phyloP scores from a whole-genome alignment of 2,113 vertebrate species.

The Leiothrix lutea region DNA sequence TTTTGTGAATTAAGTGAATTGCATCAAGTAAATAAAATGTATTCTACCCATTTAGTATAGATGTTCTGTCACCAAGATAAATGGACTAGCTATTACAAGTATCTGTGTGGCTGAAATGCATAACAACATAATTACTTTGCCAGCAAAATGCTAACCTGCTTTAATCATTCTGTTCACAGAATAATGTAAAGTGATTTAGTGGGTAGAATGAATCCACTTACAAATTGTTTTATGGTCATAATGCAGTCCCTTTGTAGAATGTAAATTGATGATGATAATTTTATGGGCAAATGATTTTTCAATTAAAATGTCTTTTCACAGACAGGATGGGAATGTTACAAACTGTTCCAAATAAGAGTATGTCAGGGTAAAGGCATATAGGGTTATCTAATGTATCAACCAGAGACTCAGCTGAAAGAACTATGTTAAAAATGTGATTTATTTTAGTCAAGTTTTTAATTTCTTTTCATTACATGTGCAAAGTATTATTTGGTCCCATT shows the following conservation, averaged over 20 bases:
- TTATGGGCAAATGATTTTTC: conserved; percentile 82
- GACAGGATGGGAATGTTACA: conserved; percentile 63
- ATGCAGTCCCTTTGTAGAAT: conserved; percentile 66
- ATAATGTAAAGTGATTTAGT: conserved; percentile 74
- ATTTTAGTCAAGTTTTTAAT: conserved; percentile 48
- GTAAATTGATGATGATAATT: conserved; percentile 76
- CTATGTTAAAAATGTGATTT: conserved; percentile 22
- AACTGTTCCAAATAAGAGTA: conserved; percentile 55
- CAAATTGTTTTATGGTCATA: conserved; percentile 77
- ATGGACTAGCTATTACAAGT: conserved; percentile 59
- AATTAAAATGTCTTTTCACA: conserved; percentile 77
- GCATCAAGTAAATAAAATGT: conserved; percentile 67
- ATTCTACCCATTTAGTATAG: conserved; percentile 63
- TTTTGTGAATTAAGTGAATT: conserved; percentile 64
- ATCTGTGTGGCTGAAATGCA: conserved; percentile 69
- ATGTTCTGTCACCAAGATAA: conserved; percentile 75
- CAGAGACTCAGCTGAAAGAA: background rate
- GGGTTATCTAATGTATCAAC: conserved; percentile 16
- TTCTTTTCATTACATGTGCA: background rate
- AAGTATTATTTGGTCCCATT: background rate
- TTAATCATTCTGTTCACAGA: conserved; percentile 71
- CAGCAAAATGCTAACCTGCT: conserved; percentile 69
- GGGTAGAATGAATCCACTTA: conserved; percentile 74
- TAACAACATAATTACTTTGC: conserved; percentile 77
- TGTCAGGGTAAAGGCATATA: conserved; percentile 15